A percentile compares a stretch with the other conserved stretches of the same genome.
phyloP scores from a whole-genome alignment of 2,113 vertebrate species.

The Halcyon malimbica region DNA sequence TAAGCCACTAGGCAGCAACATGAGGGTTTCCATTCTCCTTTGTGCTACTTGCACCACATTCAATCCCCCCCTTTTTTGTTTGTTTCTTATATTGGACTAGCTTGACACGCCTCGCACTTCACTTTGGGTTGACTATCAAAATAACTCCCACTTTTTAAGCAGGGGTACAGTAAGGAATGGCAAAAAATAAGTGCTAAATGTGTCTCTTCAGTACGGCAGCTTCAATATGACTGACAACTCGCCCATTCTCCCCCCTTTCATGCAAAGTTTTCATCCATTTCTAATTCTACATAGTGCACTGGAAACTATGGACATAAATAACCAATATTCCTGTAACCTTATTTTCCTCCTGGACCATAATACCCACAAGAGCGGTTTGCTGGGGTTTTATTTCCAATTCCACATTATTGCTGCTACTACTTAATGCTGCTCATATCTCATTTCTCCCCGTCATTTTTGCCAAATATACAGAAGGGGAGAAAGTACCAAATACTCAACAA shows the following conservation, averaged over 20 bases:
- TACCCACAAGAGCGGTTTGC: neutral
- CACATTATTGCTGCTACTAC: neutral
- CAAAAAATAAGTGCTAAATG: neutral
- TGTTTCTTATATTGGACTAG: neutral
- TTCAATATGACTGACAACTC: neutral
- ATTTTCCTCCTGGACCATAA: neutral
- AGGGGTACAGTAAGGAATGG: neutral
- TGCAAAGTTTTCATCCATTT: neutral
- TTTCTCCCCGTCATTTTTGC: neutral
- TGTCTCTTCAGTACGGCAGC: neutral
- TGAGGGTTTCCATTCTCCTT: accelerated
- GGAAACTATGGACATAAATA: neutral
- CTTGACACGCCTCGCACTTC: neutral
- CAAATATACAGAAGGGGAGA: neutral
- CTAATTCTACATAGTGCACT: neutral
- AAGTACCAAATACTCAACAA: neutral
- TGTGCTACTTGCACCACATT: neutral
- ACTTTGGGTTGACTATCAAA: neutral
- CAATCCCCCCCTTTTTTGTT: neutral
- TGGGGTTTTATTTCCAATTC: neutral
- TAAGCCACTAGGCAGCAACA: neutral
- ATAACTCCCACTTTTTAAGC: neutral
- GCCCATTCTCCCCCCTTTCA: neutral
- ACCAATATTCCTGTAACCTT: neutral
- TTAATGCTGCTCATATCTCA: neutral